phyloP scores from a whole-genome alignment of 2,797 vertebrate genomes.

The Sebastes iracundus region DNA sequence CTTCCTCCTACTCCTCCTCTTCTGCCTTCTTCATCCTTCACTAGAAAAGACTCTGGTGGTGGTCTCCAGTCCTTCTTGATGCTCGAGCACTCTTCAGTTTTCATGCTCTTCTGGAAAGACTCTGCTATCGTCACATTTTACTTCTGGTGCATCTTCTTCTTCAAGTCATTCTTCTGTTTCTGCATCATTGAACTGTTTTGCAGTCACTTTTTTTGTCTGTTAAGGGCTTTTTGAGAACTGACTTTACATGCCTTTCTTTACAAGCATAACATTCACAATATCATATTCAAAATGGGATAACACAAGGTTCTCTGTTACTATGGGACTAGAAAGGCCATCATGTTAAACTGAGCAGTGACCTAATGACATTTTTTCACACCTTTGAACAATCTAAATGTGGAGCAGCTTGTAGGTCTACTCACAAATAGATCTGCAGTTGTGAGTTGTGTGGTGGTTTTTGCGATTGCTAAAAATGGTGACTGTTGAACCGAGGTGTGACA shows the following conservation, averaged over 20 bases:
- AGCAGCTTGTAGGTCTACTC: constrained; percentile 40
- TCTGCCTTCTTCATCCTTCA: constrained; percentile 39
- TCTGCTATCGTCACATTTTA: constrained; percentile 44
- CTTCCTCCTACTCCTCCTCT: constrained; percentile 8
- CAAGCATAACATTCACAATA: constrained; percentile 10
- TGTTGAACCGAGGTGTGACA: constrained; percentile 53
- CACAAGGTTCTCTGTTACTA: not conserved
- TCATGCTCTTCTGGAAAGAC: constrained; percentile 52
- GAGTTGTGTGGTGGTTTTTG: constrained; percentile 61
- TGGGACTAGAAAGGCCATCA: constrained; percentile 1
- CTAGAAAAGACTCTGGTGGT: constrained; percentile 25
- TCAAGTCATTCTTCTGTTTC: constrained; percentile 43
- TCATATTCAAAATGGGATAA: not conserved
- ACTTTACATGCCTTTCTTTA: constrained; percentile 26
- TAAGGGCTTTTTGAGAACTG: constrained; percentile 39
- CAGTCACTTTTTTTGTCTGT: constrained; percentile 35
- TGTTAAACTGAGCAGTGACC: constrained; percentile 13
- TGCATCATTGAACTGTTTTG: constrained; percentile 33
- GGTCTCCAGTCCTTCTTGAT: constrained; percentile 27
- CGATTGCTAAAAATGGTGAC: constrained; percentile 58
- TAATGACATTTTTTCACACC: constrained; percentile 17
- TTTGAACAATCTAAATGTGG: constrained; percentile 25
- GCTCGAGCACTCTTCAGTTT: constrained; percentile 60
- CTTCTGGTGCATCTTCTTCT: constrained; percentile 30
- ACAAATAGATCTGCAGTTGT: constrained; percentile 32